Conservation (phyloP, 92 coral and sea anemone species). For the Meandrina meandrites region DNA sequence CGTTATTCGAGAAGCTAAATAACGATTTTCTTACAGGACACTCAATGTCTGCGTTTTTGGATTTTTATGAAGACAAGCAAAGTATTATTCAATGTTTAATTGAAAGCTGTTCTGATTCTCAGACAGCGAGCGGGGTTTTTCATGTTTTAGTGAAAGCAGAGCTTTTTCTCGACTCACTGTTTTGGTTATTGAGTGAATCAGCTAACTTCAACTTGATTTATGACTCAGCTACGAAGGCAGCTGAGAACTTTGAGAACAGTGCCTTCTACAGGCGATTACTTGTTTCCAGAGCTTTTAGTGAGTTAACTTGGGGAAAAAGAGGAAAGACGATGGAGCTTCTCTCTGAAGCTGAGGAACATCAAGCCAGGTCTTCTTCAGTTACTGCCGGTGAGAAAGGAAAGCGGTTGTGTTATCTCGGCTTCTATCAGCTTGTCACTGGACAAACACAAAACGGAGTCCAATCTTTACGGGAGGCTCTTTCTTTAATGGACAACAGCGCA, state of each 20-base stretch:
- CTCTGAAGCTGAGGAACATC: background rate
- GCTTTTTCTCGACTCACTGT: constrained; percentile 11
- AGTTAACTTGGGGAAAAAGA: background rate
- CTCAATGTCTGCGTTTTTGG: background rate
- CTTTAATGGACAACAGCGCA: background rate
- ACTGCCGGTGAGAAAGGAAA: background rate
- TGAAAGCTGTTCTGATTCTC: background rate
- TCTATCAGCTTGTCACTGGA: constrained; percentile 1
- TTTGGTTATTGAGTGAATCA: background rate
- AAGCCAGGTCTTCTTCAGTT: background rate
- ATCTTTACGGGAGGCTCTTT: background rate
- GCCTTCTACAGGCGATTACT: background rate
- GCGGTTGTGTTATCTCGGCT: constrained; percentile 1
- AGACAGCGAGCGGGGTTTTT: background rate
- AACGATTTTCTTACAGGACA: constrained; percentile 8
- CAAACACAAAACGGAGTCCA: background rate
- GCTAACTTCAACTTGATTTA: constrained; percentile 1
- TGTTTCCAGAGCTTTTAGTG: background rate
- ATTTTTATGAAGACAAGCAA: constrained; percentile 3
- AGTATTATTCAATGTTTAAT: background rate
- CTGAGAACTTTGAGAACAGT: background rate
- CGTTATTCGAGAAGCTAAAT: constrained; percentile 9
- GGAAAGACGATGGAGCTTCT: constrained; percentile 1
- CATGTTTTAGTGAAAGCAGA: constrained; percentile 3
- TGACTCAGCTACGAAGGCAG: constrained; percentile 4